Base-by-base conservation (phyloP, 2,888 invertebrate genomes). In the Rhimphoctona megacephalus region DNA sequence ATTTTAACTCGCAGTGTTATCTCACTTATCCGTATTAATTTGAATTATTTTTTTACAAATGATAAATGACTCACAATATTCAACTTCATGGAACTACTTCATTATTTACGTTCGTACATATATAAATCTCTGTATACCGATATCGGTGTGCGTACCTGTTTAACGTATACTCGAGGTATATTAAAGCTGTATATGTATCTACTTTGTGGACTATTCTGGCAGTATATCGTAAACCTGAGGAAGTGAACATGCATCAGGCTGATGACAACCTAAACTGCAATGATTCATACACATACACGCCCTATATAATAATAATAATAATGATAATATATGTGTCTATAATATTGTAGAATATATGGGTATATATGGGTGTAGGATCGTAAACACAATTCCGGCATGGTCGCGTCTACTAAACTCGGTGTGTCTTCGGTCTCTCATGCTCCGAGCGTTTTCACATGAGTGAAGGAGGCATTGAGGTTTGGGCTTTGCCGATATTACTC, bases 361-460 rank as follows among this genome's bases (percentile, higher is more conserved):
- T 67, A n/a, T n/a, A 77, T 30, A 39, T n/a, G 36, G 25, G 64
- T 61, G 66, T 64, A 33, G 57, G 61, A 87, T 87, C 85, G 81
- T 86, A 87, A 87, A 87, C 84, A 84, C 84, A 79, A 87, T 85
- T 81, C 85, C 87, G 43, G 85, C 69, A 69, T 82, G 76, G 79
- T 25, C 76, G 72, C 73, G 46, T 77, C 61, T 46, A 67, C 80
- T 81, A 57, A 33, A 54, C 70, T 76, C 72, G 70, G 36, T 39
- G n/a, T 70, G 70, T 83, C 76, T 86, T 70, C 76, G 52, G 52
- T 69, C 66, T 66, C 85, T 74, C 81, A 49, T 52, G 67, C 36
- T 70, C 79, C 72, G n/a, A 43, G 81, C 79, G 81, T 57, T 52
- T 86, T 52, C 46, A 22, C 54, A 54, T 43, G n/a, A 43, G 52